Conservation (phyloP, 2,113 vertebrate genomes). For the Haliaeetus leucogaster region DNA sequence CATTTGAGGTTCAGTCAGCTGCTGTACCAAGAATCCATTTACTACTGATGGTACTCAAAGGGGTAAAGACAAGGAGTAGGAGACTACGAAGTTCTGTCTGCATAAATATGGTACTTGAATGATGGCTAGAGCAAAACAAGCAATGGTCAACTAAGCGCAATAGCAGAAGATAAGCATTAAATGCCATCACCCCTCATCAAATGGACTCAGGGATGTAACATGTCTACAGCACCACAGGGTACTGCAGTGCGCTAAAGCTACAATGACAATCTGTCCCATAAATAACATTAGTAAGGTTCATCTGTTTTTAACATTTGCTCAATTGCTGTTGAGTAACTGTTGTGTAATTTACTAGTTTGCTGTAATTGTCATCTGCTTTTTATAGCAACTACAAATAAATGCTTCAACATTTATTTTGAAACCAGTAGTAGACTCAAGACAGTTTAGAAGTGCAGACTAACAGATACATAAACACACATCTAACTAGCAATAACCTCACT, state of each 20-base stretch:
- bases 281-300: background rate
- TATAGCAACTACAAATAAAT: background rate
- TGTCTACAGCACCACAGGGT: background rate
- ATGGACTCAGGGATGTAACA: background rate
- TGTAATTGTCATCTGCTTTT: background rate
- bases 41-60: rapidly evolving
- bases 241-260: background rate
- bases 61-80: too few relatives aligned
- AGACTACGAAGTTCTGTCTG: background rate
- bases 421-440: background rate
- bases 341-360: background rate
- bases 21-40: rapidly evolving
- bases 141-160: rapidly evolving
- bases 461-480: rapidly evolving
- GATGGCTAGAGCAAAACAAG: background rate
- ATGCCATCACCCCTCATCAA: rapidly evolving
- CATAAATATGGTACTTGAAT: background rate
- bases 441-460: background rate
- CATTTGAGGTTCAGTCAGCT: background rate
- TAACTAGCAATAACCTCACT: background rate
- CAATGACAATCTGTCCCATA: background rate
- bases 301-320: background rate
- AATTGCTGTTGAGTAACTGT: background rate
- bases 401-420: background rate
- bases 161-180: background rate